Evolutionary conservation across 2,797 vertebrate genomes (phyloP).

Genomic region (Pampus argenteus): DNA sequence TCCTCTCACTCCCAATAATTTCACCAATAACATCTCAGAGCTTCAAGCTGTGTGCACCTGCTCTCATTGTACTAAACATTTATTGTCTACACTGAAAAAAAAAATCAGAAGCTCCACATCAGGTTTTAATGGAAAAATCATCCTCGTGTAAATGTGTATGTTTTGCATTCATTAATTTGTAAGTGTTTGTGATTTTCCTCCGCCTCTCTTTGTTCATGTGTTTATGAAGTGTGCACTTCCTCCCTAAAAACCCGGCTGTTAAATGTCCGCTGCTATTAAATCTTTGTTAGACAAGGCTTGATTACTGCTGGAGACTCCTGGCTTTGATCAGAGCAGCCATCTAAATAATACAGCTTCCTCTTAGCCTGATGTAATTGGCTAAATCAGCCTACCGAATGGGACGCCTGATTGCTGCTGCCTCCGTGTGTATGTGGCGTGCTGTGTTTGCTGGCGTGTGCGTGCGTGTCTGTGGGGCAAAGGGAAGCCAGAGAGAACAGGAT

Average conservation of each 20-base stretch:
- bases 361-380: slow-evolving; percentile 69
- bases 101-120: neutral
- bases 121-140: neutral
- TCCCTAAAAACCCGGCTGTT: slow-evolving; percentile 52
- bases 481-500: slow-evolving; percentile 64
- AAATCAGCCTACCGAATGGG: slow-evolving; percentile 56
- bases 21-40: slow-evolving; percentile 33
- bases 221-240: slow-evolving; percentile 54
- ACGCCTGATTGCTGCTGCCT: slow-evolving; percentile 62
- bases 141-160: neutral
- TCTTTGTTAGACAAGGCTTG: slow-evolving; percentile 39
- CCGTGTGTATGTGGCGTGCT: slow-evolving; percentile 47
- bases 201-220: slow-evolving; percentile 36
- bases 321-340: slow-evolving; percentile 76
- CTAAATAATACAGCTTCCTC: slow-evolving; percentile 69
- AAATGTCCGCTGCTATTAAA: slow-evolving; percentile 62
- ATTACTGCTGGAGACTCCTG: slow-evolving; percentile 54
- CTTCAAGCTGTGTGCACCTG: slow-evolving; percentile 54
- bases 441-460: slow-evolving; percentile 12
- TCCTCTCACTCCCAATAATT: slow-evolving; percentile 34
- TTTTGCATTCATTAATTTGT: slow-evolving; percentile 26
- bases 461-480: slow-evolving; percentile 27
- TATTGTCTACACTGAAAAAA: slow-evolving; percentile 6
- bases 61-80: slow-evolving; percentile 30
- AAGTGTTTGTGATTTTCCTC: neutral